Percentiles rank a stretch among this genome's conserved stretches.
Evolutionary conservation across 2,113 vertebrate genomes (phyloP).

Genomic region (Chionis minor): DNA sequence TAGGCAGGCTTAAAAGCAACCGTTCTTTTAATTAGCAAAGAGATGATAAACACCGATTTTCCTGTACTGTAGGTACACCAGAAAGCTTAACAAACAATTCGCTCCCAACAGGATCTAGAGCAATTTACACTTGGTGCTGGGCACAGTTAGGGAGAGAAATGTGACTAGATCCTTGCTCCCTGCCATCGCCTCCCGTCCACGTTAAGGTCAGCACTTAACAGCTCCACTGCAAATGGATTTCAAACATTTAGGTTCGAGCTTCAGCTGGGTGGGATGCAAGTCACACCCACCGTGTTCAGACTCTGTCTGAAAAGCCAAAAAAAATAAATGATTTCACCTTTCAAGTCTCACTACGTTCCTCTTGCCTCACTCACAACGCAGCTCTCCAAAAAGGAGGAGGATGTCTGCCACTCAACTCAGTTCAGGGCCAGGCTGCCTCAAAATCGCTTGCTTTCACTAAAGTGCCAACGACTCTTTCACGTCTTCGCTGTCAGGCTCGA

Average conservation of each 20-base stretch:
- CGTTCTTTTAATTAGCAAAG: neutral
- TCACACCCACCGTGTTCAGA: neutral
- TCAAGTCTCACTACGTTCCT: neutral
- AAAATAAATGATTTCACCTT: neutral
- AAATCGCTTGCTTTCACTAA: neutral
- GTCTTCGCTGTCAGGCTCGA: neutral
- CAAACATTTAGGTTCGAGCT: neutral
- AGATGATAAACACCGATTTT: neutral
- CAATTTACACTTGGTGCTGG: neutral
- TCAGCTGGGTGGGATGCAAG: neutral
- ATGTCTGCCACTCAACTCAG: neutral
- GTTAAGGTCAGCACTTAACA: neutral
- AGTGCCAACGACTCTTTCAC: neutral
- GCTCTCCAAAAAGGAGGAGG: neutral
- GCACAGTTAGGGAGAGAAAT: neutral
- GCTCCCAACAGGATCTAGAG: neutral
- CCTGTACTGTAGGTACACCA: neutral
- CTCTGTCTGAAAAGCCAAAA: neutral
- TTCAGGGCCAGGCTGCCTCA: neutral
- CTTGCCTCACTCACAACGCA: neutral
- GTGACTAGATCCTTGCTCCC: neutral
- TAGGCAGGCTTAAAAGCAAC: neutral
- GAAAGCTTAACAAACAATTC: neutral
- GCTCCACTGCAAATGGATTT: neutral
- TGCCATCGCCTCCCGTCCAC: neutral